Evolutionary conservation across 1,140 invertebrate species (phyloP).

Genomic region (Littorina saxatilis): DNA sequence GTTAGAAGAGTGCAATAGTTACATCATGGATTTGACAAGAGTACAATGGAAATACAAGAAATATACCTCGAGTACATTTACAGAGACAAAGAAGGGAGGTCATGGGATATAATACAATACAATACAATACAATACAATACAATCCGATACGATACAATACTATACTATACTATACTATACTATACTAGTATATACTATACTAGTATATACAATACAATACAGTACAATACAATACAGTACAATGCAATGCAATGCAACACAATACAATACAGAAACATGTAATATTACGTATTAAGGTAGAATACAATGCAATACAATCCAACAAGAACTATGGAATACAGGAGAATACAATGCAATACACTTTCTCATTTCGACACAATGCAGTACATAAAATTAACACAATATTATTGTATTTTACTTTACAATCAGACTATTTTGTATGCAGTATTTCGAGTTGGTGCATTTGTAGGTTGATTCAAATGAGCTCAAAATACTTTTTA

Average conservation of each 20-base stretch:
- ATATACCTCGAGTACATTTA: too few relatives aligned
- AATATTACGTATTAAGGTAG: not conserved
- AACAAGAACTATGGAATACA: not conserved
- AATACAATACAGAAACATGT: not conserved
- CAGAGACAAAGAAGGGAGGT: too few relatives aligned
- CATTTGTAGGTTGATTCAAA: too few relatives aligned
- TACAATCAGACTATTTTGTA: too few relatives aligned
- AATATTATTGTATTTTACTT: too few relatives aligned
- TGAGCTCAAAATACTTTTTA: too few relatives aligned
- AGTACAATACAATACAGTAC: conserved; percentile 23
- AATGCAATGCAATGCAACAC: not conserved
- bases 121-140: too few relatives aligned
- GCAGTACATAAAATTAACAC: not conserved
- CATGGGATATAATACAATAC: too few relatives aligned
- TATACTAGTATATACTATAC: conserved; percentile 29
- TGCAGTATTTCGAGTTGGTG: too few relatives aligned
- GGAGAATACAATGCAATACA: not conserved
- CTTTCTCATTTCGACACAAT: not conserved
- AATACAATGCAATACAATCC: conserved; percentile 1
- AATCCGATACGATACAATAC: conserved; percentile 13
- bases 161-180: conserved; percentile 31
- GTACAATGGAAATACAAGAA: too few relatives aligned
- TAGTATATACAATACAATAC: conserved; percentile 28
- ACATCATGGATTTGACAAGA: too few relatives aligned
- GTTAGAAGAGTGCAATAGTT: too few relatives aligned